phyloP scores from a whole-genome alignment of 2,113 vertebrate genomes.

The Myiopsitta monachus region DNA sequence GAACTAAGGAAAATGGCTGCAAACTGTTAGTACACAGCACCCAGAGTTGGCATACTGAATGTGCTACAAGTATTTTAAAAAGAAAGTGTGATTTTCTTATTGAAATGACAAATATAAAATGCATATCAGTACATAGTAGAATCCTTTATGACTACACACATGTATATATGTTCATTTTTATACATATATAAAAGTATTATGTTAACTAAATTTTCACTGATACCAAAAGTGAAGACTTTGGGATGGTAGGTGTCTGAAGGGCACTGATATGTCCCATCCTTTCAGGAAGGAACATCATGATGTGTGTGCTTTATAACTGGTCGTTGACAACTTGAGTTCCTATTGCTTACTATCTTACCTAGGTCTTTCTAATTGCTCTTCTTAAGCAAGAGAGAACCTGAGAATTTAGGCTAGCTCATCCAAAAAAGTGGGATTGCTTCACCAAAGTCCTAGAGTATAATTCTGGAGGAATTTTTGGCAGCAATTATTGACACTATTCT shows the following conservation, averaged over 20 bases:
- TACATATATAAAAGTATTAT: not conserved
- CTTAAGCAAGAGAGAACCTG: not conserved
- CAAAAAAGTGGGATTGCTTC: not conserved
- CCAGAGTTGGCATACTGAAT: not conserved
- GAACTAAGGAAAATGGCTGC: not conserved
- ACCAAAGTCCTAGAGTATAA: not conserved
- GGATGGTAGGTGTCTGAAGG: not conserved
- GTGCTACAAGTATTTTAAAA: not conserved
- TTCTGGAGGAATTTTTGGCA: not conserved
- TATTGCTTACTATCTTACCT: not conserved
- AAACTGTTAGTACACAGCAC: not conserved
- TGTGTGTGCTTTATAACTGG: not conserved
- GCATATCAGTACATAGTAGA: not conserved
- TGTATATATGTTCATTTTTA: not conserved
- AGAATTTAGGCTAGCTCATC: not conserved
- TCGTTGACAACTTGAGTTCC: not conserved
- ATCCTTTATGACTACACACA: not conserved
- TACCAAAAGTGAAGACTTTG: not conserved
- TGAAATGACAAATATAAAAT: not conserved
- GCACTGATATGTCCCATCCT: not conserved
- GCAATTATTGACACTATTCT: not conserved
- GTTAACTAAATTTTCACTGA: not conserved
- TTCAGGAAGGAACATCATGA: not conserved
- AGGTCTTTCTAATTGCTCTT: not conserved
- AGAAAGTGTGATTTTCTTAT: not conserved